Evolutionary conservation across 2,888 invertebrate genomes (phyloP).

Genomic region (Agrotis puta): DNA sequence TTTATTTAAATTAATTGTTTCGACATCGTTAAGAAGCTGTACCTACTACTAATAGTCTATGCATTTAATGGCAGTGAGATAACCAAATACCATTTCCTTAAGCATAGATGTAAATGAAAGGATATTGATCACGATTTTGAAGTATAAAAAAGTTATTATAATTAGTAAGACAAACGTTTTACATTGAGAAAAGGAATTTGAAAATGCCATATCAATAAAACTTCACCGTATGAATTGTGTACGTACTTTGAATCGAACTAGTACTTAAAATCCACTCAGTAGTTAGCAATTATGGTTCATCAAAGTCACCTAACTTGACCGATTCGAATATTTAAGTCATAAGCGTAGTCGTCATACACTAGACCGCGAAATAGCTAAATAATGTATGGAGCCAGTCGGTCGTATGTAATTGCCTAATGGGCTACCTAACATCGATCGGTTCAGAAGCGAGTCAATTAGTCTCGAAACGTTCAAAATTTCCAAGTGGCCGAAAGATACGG

Average conservation of each 20-base stretch:
- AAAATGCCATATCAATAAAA: neutral
- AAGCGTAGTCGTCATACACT: slow-evolving; percentile 19
- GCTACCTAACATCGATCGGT: slow-evolving; percentile 58
- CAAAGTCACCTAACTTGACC: slow-evolving; percentile 17
- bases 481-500: slow-evolving; percentile 60
- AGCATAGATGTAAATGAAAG: neutral
- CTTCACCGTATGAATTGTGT: neutral
- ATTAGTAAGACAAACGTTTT: neutral
- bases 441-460: slow-evolving; percentile 60
- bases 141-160: too few species aligned
- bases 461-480: slow-evolving; percentile 59
- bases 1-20: slow-evolving; percentile 29
- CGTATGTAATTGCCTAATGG: slow-evolving; percentile 60
- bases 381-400: slow-evolving; percentile 48
- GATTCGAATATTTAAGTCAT: slow-evolving; percentile 40
- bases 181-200: neutral
- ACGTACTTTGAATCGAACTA: neutral
- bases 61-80: neutral
- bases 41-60: neutral
- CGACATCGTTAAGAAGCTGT: neutral
- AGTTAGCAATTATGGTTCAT: slow-evolving; percentile 14
- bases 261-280: slow-evolving; percentile 22
- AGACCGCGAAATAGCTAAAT: slow-evolving; percentile 32
- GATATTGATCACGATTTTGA: neutral
- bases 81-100: neutral